Evolutionary conservation across 2,113 vertebrate genomes (phyloP), one percentile per base, ranked within the genome.

Genomic region (Damaliscus lunatus): DNA sequence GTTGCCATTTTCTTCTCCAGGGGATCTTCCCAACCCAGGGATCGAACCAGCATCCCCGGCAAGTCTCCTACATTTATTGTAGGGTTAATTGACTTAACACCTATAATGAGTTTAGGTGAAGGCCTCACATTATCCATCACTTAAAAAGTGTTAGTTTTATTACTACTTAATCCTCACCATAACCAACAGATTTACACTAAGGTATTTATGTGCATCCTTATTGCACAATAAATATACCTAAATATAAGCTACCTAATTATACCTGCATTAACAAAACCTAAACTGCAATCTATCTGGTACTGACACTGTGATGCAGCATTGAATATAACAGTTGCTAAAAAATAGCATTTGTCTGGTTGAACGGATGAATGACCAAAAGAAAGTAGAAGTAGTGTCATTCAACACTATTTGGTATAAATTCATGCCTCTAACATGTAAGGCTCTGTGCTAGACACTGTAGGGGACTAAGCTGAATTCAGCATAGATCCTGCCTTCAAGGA

Each of bases 61-160:
- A 77, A 77, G 40, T 77, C 71, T 27, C 71, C 40, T 43, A 43
- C 71, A 77, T 27, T 55, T 74, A 67, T 80, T 43, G 43, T 48
- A 80, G 13, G n/a, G 67, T 43, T 83, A 80, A 74, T 19, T 95
- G 80, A 87, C 7, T 88, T 31, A 60, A 85, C 50, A 31, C 93
- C 74, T 91, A 16, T 31, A 88, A 84, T 23, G 31, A 97, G 16
- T 52, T 92, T 90, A 88, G 36, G 85, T 36, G 67, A 74, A n/a
- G n/a, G n/a, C 10, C 57, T 93, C 81, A 40, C 15, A 59, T 3
- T 71, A 71, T 46, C 11, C 48, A 43, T 50, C 40, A 81, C 46
- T 82, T 74, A 43, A 53, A 92, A 94, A 77, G 64, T 82, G 12
- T 77, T 90, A 64, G 6, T 74, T 96, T 97, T 94, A 77, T 94